Conservation (phyloP, 1,140 invertebrate species). For the Neodiprion lecontei region DNA sequence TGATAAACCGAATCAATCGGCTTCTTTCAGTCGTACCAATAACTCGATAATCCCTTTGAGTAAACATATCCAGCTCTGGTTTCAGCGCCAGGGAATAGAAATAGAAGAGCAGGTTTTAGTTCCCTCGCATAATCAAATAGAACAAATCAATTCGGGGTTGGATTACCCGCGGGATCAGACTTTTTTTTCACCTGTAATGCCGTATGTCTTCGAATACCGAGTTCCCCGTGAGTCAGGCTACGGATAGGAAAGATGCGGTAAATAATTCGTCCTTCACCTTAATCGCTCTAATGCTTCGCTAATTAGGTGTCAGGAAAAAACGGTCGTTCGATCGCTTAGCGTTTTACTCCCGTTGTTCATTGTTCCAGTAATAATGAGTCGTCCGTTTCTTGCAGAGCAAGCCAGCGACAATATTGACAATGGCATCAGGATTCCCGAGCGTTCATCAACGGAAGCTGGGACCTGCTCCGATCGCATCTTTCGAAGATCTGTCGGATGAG, state of each 20-base stretch:
- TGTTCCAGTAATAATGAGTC: neutral
- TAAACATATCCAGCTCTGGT: neutral
- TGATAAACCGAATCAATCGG: neutral
- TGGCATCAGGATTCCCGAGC: constrained; percentile 57
- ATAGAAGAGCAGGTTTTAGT: neutral
- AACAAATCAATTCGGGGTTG: neutral
- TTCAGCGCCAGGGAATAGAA: neutral
- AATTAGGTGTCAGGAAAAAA: neutral
- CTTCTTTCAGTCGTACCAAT: neutral
- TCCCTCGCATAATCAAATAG: neutral
- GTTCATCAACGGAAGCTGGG: constrained; percentile 76
- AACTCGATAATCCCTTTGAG: constrained; percentile 4
- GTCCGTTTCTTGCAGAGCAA: neutral
- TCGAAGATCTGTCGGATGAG: constrained; percentile 88
- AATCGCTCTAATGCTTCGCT: neutral
- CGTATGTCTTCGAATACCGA: neutral
- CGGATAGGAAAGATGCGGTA: neutral
- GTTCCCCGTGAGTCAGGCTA: neutral
- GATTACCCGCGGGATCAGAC: neutral
- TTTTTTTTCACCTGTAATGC: neutral
- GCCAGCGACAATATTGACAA: constrained; percentile 27
- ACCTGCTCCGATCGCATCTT: constrained; percentile 90
- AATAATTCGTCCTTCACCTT: neutral
- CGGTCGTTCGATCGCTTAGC: neutral
- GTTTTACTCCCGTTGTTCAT: neutral